Conservation (phyloP, 2,888 invertebrate species). For the Mamestra brassicae region DNA sequence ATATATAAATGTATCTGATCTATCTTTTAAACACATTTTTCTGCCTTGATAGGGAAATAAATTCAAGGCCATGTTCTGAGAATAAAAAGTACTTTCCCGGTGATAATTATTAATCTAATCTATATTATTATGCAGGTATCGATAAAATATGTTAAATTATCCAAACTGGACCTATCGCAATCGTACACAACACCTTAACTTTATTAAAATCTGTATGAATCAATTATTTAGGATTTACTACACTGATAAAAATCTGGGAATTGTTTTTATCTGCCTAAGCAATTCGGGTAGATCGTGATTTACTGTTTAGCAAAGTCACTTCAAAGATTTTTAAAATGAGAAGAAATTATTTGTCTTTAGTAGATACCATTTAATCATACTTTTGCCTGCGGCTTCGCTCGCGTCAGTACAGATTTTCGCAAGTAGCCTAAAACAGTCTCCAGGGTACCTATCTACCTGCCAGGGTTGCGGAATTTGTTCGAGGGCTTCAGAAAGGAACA, state of each 20-base stretch:
- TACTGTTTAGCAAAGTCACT: not conserved
- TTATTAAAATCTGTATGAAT: not conserved
- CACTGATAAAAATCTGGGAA: not conserved
- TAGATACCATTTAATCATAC: no score
- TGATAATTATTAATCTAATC: conserved; percentile 41
- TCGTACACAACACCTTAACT: conserved; percentile 31
- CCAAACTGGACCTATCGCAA: conserved; percentile 43
- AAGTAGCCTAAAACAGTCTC: no score
- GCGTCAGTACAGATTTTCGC: no score
- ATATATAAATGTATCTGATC: not conserved
- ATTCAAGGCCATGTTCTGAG: conserved; percentile 1
- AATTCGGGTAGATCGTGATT: not conserved
- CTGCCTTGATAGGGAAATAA: conserved; percentile 1
- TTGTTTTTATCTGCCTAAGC: not conserved
- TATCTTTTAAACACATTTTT: not conserved
- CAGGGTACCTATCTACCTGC: no score
- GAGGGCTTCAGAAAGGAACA: no score
- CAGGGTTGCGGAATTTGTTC: no score
- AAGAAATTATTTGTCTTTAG: no score
- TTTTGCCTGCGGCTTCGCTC: no score
- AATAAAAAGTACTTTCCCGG: conserved; percentile 39
- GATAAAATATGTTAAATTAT: conserved; percentile 7
- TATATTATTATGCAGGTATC: conserved; percentile 11
- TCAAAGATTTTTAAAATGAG: not conserved
- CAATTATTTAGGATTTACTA: not conserved